Conservation (phyloP, 1,140 invertebrate species). For the Eulimnadia texana region DNA sequence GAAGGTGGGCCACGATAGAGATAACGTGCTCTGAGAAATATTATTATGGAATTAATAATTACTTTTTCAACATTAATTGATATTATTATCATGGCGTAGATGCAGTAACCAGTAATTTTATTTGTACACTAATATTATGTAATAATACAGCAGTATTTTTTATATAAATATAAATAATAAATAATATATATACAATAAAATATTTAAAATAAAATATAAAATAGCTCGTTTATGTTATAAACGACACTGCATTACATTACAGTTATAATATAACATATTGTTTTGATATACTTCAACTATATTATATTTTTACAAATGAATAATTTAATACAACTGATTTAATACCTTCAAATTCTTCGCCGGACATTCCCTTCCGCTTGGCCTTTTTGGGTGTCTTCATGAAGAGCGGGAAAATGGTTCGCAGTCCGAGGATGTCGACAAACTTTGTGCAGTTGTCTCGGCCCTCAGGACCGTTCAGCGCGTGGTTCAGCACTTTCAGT, state of each 20-base stretch:
- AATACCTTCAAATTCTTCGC: slow-evolving; percentile 80
- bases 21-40: slow-evolving; percentile 67
- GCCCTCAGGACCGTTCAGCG: slow-evolving; percentile 82
- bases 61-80: no score
- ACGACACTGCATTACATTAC: no score
- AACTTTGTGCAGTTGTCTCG: slow-evolving; percentile 95
- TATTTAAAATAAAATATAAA: no score
- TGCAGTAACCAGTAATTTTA: no score
- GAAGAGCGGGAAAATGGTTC: slow-evolving; percentile 93
- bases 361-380: slow-evolving; percentile 63
- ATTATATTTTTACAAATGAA: no score
- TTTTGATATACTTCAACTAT: no score
- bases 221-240: no score
- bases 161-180: neutral
- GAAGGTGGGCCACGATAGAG: slow-evolving; percentile 84
- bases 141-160: neutral
- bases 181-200: no score
- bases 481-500: slow-evolving; percentile 90
- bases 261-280: no score
- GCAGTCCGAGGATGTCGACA: slow-evolving; percentile 90
- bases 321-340: slow-evolving; percentile 6
- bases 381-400: slow-evolving; percentile 94
- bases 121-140: neutral
- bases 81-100: no score
- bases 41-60: neutral